phyloP scores from a whole-genome alignment of 2,888 invertebrate genomes.

The Camponotus fellah region DNA sequence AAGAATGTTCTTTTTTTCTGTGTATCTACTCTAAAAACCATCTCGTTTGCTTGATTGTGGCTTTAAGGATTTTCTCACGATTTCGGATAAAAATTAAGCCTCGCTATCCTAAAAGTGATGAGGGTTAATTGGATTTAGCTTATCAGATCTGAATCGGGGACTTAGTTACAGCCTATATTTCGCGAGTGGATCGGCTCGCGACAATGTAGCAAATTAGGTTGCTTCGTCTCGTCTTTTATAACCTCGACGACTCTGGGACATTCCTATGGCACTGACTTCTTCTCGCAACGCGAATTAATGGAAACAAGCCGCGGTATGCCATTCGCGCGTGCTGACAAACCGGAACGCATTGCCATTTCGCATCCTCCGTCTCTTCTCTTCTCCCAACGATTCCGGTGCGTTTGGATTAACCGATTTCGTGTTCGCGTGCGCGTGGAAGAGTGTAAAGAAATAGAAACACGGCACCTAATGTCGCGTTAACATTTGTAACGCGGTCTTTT shows the following conservation, averaged over 20 bases:
- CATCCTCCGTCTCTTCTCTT: background rate
- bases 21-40: background rate
- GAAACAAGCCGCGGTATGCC: slow-evolving; percentile 76
- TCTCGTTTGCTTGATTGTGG: slow-evolving; percentile 15
- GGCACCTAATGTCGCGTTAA: slow-evolving; percentile 40
- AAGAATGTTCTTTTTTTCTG: too few relatives aligned
- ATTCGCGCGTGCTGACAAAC: slow-evolving; percentile 50
- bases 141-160: slow-evolving; percentile 57
- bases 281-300: slow-evolving; percentile 82
- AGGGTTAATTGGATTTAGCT: slow-evolving; percentile 59
- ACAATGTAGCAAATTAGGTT: slow-evolving; percentile 71
- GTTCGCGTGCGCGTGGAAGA: slow-evolving; percentile 35
- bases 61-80: slow-evolving; percentile 16
- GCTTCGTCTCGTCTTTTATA: slow-evolving; percentile 59
- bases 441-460: slow-evolving; percentile 34
- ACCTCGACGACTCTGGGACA: slow-evolving; percentile 77
- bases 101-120: slow-evolving; percentile 25
- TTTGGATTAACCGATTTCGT: slow-evolving; percentile 49
- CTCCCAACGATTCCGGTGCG: background rate
- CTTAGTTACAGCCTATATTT: slow-evolving; percentile 58
- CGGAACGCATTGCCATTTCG: slow-evolving; percentile 37
- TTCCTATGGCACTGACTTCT: slow-evolving; percentile 78
- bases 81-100: slow-evolving; percentile 42
- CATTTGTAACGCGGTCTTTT: slow-evolving; percentile 36
- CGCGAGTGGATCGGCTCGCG: slow-evolving; percentile 52